phyloP scores from a whole-genome alignment of 2,797 vertebrate species.

The Scolopax bukidnonensis region DNA sequence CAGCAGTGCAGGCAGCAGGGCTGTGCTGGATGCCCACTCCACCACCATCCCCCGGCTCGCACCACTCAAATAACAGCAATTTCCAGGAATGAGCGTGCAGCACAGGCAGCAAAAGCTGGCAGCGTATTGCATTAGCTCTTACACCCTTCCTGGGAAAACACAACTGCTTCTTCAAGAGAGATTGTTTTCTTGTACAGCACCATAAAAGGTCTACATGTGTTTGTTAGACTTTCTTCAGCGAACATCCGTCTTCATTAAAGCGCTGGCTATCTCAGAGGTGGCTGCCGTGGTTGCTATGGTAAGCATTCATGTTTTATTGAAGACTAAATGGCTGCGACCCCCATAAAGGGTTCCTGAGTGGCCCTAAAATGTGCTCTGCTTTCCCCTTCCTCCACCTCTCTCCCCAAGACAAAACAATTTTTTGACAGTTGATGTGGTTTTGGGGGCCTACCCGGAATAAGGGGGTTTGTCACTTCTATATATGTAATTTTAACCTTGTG shows the following conservation, averaged over 20 bases:
- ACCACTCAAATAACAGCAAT: not conserved
- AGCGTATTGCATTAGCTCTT: slow-evolving; percentile 21
- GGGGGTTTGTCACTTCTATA: not conserved
- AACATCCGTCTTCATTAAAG: slow-evolving; percentile 61
- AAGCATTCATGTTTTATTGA: slow-evolving; percentile 74
- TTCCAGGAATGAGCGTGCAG: not conserved
- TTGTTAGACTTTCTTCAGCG: slow-evolving; percentile 14
- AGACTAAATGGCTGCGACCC: slow-evolving; percentile 63
- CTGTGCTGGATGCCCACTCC: not conserved
- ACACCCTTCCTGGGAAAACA: slow-evolving; percentile 42
- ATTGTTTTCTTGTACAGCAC: slow-evolving; percentile 31
- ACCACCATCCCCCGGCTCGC: accelerated
- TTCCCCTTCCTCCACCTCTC: not conserved
- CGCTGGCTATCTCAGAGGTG: not conserved
- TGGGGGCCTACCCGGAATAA: not conserved
- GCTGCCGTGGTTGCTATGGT: slow-evolving; percentile 71
- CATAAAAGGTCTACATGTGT: slow-evolving; percentile 13
- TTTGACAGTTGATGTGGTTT: not conserved
- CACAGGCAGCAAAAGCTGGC: not conserved
- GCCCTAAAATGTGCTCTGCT: slow-evolving; percentile 11
- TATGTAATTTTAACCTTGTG: not conserved
- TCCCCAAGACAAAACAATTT: not conserved
- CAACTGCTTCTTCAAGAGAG: slow-evolving; percentile 24
- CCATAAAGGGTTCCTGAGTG: slow-evolving; percentile 42
- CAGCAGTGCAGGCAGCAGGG: not conserved